phyloP scores from a whole-genome alignment of 1,140 invertebrate genomes.

The Ostrea denselamellosa region DNA sequence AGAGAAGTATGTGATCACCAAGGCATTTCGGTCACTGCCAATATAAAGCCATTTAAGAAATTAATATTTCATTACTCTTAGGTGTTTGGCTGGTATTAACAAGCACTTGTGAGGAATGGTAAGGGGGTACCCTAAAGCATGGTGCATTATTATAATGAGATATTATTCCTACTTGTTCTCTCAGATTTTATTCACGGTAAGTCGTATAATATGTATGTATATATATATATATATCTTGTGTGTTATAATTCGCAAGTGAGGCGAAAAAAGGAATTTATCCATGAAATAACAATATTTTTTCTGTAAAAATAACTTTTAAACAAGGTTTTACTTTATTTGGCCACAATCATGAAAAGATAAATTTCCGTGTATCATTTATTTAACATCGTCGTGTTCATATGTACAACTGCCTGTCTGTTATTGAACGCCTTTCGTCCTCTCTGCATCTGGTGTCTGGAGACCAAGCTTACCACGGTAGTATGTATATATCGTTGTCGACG shows the following conservation, averaged over 20 bases:
- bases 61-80: conserved; percentile 18
- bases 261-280: too few relatives aligned
- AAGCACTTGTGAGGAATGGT: neutral
- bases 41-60: neutral
- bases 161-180: neutral
- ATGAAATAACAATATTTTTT: too few relatives aligned
- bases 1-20: neutral
- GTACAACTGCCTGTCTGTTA: too few relatives aligned
- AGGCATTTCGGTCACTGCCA: neutral
- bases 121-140: neutral
- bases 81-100: neutral
- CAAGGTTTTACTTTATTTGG: too few relatives aligned
- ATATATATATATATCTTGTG: neutral
- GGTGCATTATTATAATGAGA: conserved; percentile 13
- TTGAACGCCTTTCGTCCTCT: too few relatives aligned
- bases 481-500: too few relatives aligned
- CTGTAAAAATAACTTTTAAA: too few relatives aligned
- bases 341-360: too few relatives aligned
- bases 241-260: neutral
- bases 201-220: neutral
- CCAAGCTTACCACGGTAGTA: too few relatives aligned
- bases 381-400: too few relatives aligned
- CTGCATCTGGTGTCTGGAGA: too few relatives aligned
- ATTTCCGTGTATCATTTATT: too few relatives aligned
- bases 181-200: neutral